Evolutionary conservation across 1,140 invertebrate genomes (phyloP).

Genomic region (Leptinotarsa lineolata): DNA sequence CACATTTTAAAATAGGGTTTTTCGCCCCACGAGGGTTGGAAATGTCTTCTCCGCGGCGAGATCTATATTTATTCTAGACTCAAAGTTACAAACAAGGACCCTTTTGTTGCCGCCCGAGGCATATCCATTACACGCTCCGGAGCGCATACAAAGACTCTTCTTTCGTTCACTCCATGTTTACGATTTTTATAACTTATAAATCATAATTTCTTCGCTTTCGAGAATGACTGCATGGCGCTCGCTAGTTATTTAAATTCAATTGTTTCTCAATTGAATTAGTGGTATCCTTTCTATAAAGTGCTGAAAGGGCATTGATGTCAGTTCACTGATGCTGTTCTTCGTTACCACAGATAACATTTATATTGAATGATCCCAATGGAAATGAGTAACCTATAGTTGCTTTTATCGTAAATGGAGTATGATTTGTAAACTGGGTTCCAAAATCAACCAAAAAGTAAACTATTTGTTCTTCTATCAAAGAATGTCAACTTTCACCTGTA

Average conservation of each 20-base stretch:
- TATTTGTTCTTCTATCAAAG: too few species aligned
- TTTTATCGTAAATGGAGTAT: too few species aligned
- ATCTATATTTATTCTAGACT: constrained; percentile 36
- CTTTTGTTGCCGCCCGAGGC: constrained; percentile 36
- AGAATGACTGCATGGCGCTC: background rate
- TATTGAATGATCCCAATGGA: too few species aligned
- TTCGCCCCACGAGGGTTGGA: constrained; percentile 23
- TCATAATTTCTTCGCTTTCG: constrained; percentile 32
- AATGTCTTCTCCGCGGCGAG: constrained; percentile 14
- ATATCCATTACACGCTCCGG: constrained; percentile 39
- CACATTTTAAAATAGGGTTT: constrained; percentile 30
- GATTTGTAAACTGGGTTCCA: too few species aligned
- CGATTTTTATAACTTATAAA: constrained; percentile 39
- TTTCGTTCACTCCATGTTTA: constrained; percentile 37
- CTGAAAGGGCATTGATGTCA: too few species aligned
- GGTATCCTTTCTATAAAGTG: background rate
- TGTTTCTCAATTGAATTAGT: background rate
- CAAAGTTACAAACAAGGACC: constrained; percentile 33
- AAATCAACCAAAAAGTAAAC: too few species aligned
- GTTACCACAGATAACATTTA: too few species aligned
- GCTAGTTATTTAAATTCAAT: background rate
- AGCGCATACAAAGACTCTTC: constrained; percentile 40
- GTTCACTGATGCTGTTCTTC: too few species aligned
- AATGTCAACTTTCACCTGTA: too few species aligned
- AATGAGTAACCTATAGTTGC: too few species aligned